These are phyloP conservation scores for Pelobates cultripes DNA, from an alignment of 2,797 vertebrate species.

Conservation along the genomic window DNA sequence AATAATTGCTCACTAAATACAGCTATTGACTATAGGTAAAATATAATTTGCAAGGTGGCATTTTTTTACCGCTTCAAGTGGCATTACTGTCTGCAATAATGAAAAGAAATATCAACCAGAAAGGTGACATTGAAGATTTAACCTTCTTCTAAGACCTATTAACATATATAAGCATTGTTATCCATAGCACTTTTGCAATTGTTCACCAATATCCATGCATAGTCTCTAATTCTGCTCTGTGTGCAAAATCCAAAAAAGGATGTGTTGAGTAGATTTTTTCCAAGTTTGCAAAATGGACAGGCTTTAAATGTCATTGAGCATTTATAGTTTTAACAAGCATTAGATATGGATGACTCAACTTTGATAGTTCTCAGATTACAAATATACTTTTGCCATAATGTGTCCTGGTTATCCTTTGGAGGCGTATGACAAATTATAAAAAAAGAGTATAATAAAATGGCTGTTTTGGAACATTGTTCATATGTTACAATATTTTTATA, in stretches of 20 bases:
- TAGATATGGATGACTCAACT: conserved; percentile 54
- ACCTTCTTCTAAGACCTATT: conserved; percentile 37
- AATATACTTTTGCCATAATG: conserved; percentile 26
- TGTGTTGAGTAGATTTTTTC: conserved; percentile 34
- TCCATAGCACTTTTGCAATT: conserved; percentile 6
- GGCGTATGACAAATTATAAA: not conserved
- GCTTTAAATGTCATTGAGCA: conserved; percentile 53
- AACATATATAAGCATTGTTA: conserved; percentile 34
- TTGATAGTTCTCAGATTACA: conserved; percentile 51
- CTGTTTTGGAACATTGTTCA: not conserved
- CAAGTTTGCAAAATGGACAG: conserved; percentile 43
- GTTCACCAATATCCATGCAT: conserved; percentile 29
- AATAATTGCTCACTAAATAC: conserved; percentile 15
- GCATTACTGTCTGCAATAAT: conserved; percentile 16
- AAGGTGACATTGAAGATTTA: conserved; percentile 39
- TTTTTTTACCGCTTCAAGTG: conserved; percentile 1
- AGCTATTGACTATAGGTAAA: not conserved
- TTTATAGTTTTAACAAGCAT: conserved; percentile 39
- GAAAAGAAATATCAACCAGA: conserved; percentile 31
- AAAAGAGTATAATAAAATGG: not conserved
- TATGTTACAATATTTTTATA: not conserved
- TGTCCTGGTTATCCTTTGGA: not conserved
- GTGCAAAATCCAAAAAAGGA: conserved; percentile 43
- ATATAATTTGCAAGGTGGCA: conserved; percentile 13
- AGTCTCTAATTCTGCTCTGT: conserved; percentile 40